These are phyloP conservation scores for Stratiolaelaps scimitus DNA, from an alignment of 1,140 invertebrate genomes.

Conservation along the genomic window DNA sequence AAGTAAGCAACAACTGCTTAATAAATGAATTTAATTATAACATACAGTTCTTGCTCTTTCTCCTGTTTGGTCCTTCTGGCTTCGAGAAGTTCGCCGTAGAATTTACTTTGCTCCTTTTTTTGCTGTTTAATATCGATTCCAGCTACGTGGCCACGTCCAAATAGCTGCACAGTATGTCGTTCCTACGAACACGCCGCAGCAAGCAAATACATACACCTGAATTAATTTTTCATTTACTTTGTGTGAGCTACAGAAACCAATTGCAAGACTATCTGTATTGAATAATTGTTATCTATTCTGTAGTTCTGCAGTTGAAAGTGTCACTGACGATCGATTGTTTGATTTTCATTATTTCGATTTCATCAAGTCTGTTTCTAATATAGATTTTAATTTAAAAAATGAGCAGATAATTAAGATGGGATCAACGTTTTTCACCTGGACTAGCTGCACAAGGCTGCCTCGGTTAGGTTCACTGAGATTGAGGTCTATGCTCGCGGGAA, in stretches of 20 bases:
- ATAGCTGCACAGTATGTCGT: constrained; percentile 63
- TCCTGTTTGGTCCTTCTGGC: constrained; percentile 88
- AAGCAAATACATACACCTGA: not conserved
- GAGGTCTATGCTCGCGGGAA: no score
- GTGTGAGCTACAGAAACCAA: no score
- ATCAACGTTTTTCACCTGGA: no score
- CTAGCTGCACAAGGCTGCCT: no score
- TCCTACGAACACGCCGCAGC: not conserved
- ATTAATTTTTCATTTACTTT: no score
- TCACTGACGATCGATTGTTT: constrained; percentile 68
- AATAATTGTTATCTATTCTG: constrained; percentile 6
- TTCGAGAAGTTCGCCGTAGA: constrained; percentile 91
- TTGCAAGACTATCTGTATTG: no score
- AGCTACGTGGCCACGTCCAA: constrained; percentile 89
- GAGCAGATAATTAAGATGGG: no score
- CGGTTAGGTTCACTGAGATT: no score
- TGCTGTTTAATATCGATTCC: constrained; percentile 73
- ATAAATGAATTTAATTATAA: constrained; percentile 32
- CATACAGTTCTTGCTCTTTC: constrained; percentile 87
- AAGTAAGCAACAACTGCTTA: not conserved
- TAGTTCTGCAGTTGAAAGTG: not conserved
- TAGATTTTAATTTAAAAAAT: no score
- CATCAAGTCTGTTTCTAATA: no score
- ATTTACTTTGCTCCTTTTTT: constrained; percentile 93
- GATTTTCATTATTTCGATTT: no score